These are phyloP conservation scores for Cryptocephalus moraei DNA, from an alignment of 2,888 invertebrate species.

Conservation along the genomic window DNA sequence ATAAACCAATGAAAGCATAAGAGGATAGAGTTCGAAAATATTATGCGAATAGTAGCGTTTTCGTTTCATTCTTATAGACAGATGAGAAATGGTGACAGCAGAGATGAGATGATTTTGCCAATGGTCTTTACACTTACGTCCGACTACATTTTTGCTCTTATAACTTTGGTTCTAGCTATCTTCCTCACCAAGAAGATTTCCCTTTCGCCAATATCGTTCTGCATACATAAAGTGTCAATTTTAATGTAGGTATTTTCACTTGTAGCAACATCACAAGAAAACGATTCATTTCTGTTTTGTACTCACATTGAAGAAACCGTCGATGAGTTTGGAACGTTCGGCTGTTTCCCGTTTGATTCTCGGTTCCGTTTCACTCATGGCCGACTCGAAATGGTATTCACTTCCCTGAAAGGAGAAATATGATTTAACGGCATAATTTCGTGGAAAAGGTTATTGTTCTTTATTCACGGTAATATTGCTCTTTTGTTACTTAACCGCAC, in stretches of 20 bases:
- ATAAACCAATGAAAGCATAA: no score
- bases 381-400: constrained; percentile 26
- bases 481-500: no score
- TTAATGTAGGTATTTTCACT: not conserved
- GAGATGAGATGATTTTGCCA: not conserved
- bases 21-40: no score
- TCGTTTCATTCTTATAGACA: not conserved
- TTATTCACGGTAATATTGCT: no score
- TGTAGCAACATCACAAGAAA: not conserved
- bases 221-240: constrained; percentile 6
- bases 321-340: constrained; percentile 29
- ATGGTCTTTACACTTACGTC: constrained; percentile 14
- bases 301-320: constrained; percentile 36
- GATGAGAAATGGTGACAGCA: constrained; percentile 1
- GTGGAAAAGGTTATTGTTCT: no score
- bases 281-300: not conserved
- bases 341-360: constrained; percentile 29
- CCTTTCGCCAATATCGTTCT: constrained; percentile 26
- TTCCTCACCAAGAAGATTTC: constrained; percentile 21
- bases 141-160: constrained; percentile 27
- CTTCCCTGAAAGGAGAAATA: constrained; percentile 20
- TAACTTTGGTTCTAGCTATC: constrained; percentile 24
- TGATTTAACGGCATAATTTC: no score
- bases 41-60: no score
- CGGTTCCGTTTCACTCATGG: constrained; percentile 20